phyloP scores from a whole-genome alignment of 2,797 vertebrate species.

The Diplodus puntazzo region DNA sequence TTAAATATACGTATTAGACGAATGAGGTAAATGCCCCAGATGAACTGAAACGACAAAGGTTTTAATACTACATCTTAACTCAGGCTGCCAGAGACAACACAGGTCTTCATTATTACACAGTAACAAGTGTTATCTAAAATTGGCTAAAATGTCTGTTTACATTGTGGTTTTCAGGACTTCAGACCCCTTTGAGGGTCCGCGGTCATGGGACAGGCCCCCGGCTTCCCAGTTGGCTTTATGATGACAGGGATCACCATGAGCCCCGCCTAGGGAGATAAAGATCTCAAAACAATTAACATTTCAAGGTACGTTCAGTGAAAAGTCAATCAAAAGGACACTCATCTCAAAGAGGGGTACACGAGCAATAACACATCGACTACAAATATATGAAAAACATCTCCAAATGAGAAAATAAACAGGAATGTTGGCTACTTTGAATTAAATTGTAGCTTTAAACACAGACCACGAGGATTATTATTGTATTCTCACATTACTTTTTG shows the following conservation, averaged over 20 bases:
- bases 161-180: not conserved
- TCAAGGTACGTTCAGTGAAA: not conserved
- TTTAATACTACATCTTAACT: not conserved
- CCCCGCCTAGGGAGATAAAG: not conserved
- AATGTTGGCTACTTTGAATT: not conserved
- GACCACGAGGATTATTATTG: not conserved
- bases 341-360: not conserved
- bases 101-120: too few species aligned
- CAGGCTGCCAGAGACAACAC: not conserved
- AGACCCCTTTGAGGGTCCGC: not conserved
- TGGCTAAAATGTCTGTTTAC: too few species aligned
- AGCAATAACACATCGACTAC: not conserved
- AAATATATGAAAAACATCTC: not conserved
- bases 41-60: not conserved
- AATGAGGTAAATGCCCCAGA: too few species aligned
- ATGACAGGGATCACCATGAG: not conserved
- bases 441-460: not conserved
- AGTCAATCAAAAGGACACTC: not conserved
- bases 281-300: not conserved
- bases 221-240: not conserved
- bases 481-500: not conserved
- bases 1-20: too few species aligned
- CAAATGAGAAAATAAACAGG: not conserved
- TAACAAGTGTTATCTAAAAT: not conserved
- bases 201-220: not conserved